These are phyloP conservation scores for Seira sanloemensis DNA, from an alignment of 2,888 invertebrate species.

Conservation along the genomic window DNA sequence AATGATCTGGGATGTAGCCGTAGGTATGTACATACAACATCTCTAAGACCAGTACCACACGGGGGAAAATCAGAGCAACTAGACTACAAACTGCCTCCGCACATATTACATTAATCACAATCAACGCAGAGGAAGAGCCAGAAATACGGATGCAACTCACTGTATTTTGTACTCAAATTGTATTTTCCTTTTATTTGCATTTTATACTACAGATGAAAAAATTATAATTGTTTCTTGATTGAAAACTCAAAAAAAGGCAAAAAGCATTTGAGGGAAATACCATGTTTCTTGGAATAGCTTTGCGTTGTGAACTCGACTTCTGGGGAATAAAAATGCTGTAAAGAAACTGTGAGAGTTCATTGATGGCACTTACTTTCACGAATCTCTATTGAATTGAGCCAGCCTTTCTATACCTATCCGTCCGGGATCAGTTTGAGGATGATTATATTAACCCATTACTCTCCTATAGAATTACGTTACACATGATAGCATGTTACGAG, in stretches of 20 bases:
- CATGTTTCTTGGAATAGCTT: not conserved
- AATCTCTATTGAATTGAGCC: too few relatives aligned
- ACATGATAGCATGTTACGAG: not conserved
- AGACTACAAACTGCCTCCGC: too few relatives aligned
- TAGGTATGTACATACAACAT: too few relatives aligned
- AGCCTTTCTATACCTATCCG: not conserved
- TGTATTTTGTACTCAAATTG: too few relatives aligned
- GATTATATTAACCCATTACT: slow-evolving; percentile 17
- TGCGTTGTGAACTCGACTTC: not conserved
- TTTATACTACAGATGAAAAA: slow-evolving; percentile 14
- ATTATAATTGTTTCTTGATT: slow-evolving; percentile 11
- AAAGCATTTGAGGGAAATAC: too few relatives aligned
- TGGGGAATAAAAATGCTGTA: too few relatives aligned
- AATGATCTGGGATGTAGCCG: too few relatives aligned
- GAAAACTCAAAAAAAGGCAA: not conserved
- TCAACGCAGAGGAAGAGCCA: not conserved
- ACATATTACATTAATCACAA: slow-evolving; percentile 13
- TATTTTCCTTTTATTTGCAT: slow-evolving; percentile 5
- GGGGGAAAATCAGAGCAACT: too few relatives aligned
- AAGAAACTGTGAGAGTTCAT: too few relatives aligned
- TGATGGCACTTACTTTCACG: too few relatives aligned
- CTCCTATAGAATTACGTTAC: not conserved
- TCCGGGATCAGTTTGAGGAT: not conserved
- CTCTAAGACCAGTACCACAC: too few relatives aligned
- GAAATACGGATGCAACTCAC: too few relatives aligned